phyloP scores from a whole-genome alignment of 1,140 invertebrate species.

The Caenorhabditis tropicalis region DNA sequence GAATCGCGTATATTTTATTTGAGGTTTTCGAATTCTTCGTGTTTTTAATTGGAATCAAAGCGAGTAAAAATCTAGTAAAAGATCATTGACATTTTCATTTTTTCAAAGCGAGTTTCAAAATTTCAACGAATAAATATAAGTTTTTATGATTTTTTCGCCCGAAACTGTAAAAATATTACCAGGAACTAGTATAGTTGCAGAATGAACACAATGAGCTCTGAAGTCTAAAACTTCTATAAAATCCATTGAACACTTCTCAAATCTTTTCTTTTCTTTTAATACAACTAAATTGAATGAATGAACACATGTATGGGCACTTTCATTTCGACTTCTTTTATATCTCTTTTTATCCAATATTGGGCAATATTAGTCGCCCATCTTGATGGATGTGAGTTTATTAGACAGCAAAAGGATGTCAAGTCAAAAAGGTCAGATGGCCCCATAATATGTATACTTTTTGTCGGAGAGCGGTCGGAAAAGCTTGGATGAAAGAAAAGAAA shows the following conservation, averaged over 20 bases:
- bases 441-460: slow-evolving; percentile 17
- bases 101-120: too few species aligned
- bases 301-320: neutral
- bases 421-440: neutral
- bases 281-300: neutral
- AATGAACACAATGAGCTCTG: neutral
- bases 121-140: too few species aligned
- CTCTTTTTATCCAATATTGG: neutral
- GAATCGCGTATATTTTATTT: too few species aligned
- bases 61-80: too few species aligned
- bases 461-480: neutral
- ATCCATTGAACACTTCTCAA: neutral
- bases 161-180: too few species aligned
- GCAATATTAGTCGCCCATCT: neutral
- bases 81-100: too few species aligned
- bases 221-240: neutral
- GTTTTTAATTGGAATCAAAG: too few species aligned
- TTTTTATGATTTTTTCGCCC: too few species aligned
- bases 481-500: neutral
- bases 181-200: too few species aligned
- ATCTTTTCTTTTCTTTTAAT: neutral
- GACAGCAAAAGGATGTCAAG: neutral
- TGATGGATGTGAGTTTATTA: slow-evolving; percentile 41
- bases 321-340: too few species aligned
- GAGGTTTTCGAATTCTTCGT: too few species aligned